These are phyloP conservation scores for Ranitomeya imitator DNA, from an alignment of 2,113 vertebrate genomes.

Conservation along the genomic window DNA sequence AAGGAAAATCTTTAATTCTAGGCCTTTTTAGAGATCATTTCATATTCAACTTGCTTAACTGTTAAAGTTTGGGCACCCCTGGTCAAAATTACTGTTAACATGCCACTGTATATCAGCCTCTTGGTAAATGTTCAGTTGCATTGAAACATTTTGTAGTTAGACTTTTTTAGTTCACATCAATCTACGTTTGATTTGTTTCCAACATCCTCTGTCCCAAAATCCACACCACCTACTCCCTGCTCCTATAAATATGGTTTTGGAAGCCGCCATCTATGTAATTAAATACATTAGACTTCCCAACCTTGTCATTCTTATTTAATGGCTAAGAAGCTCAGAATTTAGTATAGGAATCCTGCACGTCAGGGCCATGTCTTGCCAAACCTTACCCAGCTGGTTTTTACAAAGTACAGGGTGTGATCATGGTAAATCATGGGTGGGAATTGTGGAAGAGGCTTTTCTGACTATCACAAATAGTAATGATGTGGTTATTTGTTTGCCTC, in stretches of 20 bases:
- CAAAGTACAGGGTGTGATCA: background rate
- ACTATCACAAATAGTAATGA: background rate
- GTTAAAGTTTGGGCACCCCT: too few species aligned
- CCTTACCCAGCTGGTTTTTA: too few species aligned
- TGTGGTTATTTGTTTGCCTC: background rate
- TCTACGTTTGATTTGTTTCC: slow-evolving; percentile 5
- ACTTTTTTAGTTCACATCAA: background rate
- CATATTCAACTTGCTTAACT: too few species aligned
- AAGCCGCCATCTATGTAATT: slow-evolving; percentile 14
- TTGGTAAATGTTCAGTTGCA: background rate
- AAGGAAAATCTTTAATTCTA: too few species aligned
- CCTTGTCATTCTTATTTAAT: background rate
- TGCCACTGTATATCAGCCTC: too few species aligned
- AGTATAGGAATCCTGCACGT: background rate
- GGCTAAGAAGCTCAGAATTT: background rate
- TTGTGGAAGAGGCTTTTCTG: background rate
- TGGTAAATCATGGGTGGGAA: background rate
- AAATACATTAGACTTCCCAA: background rate
- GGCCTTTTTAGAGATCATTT: too few species aligned
- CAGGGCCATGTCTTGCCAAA: background rate
- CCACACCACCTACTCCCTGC: background rate
- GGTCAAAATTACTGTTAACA: too few species aligned
- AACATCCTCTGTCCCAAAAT: background rate
- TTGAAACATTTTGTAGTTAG: background rate
- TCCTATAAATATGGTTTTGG: slow-evolving; percentile 22